Base-by-base conservation (phyloP, 2,113 vertebrate species). In the Podarcis muralis region DNA sequence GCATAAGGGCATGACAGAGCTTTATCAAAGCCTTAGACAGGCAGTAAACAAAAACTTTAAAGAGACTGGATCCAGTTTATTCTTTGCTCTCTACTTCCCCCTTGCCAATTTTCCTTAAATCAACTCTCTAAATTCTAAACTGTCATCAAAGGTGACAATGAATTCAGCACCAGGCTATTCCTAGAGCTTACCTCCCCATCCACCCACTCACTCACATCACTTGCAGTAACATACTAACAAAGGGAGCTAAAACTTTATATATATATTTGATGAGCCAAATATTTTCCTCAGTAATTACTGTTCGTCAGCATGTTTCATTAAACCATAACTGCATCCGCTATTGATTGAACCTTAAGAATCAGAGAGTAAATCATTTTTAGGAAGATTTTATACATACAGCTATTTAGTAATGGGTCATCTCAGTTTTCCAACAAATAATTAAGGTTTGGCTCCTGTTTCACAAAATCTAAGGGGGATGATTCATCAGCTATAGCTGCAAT, bases 1-100 rank as follows among this genome's bases (percentile, higher is more conserved):
- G 98, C 97, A 97, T 97, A 97, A 97, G 97, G 97, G 94, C 97
- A 94, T 96, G 97, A 94, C 96, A 98, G 97, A 97, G 97, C 97
- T 98, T 97, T 97, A 97, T 98, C 98, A 98, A 96, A 96, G 95
- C 93, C 94, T 88, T 96, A 96, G 93, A 95, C 92, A 96, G 95
- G 95, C 95, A 93, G 93, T 97, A 96, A 97, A 97, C 96, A 97
- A 95, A 97, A 95, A 97, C 95, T 96, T 95, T 93, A 91, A 93
- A 87, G 92, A 93, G 89, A 89, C 93, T 93, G 90, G 89, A 90
- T 93, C 87, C 9, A 87, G 92, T 92, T 87, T 88, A 82, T 93
- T 80, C 83, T 75, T 88, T 84, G 84, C 91, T 92, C 86, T 89
- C 74, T 75, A 83, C 57, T 92, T 89, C 78, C 75, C 88, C 79